Conservation (phyloP, 1,140 invertebrate genomes). For the Leucophenga varia region DNA sequence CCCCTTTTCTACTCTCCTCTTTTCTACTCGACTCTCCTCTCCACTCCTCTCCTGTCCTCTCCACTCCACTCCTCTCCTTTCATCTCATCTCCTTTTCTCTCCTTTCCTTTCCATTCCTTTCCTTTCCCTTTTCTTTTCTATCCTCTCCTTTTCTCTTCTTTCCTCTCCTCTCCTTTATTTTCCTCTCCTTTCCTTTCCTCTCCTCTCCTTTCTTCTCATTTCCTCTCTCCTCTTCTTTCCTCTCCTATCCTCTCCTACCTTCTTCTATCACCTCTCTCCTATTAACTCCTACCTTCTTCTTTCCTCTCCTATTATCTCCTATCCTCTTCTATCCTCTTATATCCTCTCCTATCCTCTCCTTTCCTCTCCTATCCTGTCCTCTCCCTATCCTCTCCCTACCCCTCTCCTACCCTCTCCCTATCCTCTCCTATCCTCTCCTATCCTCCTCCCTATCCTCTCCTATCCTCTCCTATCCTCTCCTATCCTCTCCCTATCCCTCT, state of each 20-base stretch:
- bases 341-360: constrained; percentile 2
- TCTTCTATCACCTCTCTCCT: neutral
- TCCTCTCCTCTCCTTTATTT: neutral
- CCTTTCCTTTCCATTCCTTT: too few relatives aligned
- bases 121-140: too few relatives aligned
- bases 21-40: neutral
- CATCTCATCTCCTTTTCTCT: too few relatives aligned
- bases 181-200: neutral
- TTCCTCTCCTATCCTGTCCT: constrained; percentile 2
- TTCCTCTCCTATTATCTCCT: neutral
- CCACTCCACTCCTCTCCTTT: neutral
- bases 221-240: neutral
- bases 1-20: neutral
- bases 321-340: neutral
- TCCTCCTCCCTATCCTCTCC: neutral
- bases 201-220: neutral
- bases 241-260: too few relatives aligned
- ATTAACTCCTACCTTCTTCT: neutral
- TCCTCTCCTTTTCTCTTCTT: neutral
- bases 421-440: neutral
- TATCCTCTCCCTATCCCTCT: neutral
- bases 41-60: neutral
- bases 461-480: neutral
- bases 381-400: neutral
- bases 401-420: too few relatives aligned